A percentile compares a stretch with the other conserved stretches of the same genome.
phyloP scores from a whole-genome alignment of 2,113 vertebrate genomes.

The Campylomormyrus numenius region DNA sequence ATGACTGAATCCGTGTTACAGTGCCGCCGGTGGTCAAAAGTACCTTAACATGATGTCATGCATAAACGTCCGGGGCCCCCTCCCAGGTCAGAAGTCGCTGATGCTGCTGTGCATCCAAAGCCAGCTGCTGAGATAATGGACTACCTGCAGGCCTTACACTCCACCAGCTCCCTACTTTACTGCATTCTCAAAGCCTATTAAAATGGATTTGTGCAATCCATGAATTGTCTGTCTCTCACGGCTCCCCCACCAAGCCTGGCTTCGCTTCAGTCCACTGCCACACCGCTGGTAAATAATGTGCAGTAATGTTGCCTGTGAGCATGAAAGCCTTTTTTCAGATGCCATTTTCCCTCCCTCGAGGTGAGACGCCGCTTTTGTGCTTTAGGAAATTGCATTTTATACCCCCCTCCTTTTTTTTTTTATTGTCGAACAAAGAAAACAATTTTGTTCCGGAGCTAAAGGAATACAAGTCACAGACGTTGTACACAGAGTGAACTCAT shows the following conservation, averaged over 20 bases:
- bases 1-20: background rate
- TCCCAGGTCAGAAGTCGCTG: too few species aligned
- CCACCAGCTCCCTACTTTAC: background rate
- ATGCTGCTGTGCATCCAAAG: background rate
- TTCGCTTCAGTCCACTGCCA: conserved; percentile 19
- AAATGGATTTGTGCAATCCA: conserved; percentile 35
- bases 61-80: background rate
- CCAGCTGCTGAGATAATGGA: background rate
- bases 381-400: conserved; percentile 15
- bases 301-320: conserved; percentile 40
- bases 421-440: background rate
- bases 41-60: background rate
- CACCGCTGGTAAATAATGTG: conserved; percentile 34
- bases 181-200: conserved; percentile 18
- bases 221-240: conserved; percentile 40
- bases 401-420: background rate
- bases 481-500: background rate
- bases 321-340: conserved; percentile 30
- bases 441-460: background rate
- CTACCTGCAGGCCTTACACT: background rate
- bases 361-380: conserved; percentile 36
- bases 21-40: background rate
- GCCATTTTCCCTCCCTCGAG: conserved; percentile 19
- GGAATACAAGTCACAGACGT: background rate
- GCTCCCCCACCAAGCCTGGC: conserved; percentile 28